Evolutionary conservation across 2,888 invertebrate genomes (phyloP), one percentile per base, ranked within the genome.

Genomic region (Erebia ligea): DNA sequence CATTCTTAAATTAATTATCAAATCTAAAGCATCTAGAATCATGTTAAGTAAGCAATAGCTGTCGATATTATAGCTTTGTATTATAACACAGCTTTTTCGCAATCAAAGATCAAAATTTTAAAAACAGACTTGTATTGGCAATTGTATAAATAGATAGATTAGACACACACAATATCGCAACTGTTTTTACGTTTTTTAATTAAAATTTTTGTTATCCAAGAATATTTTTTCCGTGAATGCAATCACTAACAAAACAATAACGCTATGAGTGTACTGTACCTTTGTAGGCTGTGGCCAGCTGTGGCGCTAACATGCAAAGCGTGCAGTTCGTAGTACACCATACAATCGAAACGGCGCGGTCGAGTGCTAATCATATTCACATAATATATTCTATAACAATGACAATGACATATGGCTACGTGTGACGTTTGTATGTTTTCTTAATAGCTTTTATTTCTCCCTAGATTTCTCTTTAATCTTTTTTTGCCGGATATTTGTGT

Each of bases 351-450:
- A 59, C 61, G 11, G 13, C 42, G 42, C 57, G 59, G 15, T 25
- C 45, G 17, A 67, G 40, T 62, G 63, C 69, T 71, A 73, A 73
- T 65, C 64, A 67, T 61, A 67, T 68, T 69, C 64, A 66, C 69
- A 67, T 61, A 66, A 68, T 61, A 65, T 67, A 67, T 61, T 67
- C 21, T 42, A 34, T 10, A 42, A 68, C 69, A 59, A 59, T 72
- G 40, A 68, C 67, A 59, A 59, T 70, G 34, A 73, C 40, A 62
- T 67, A 68, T 62, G 57, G 40, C 13, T 54, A 52, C 58, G 58
- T 19, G 45, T 66, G 57, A 67, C 45, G 5, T 45, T 62, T 62
- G 57, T 57, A 17, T 21, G 45, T 48, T 64, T 64, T 66, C 62
- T 56, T 66, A 64, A 67, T 66, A 65, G 21, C 57, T 68, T 68